Evolutionary conservation across 2,888 invertebrate species (phyloP), one percentile per base, ranked within the genome.

Genomic region (Hypomecis punctinalis): DNA sequence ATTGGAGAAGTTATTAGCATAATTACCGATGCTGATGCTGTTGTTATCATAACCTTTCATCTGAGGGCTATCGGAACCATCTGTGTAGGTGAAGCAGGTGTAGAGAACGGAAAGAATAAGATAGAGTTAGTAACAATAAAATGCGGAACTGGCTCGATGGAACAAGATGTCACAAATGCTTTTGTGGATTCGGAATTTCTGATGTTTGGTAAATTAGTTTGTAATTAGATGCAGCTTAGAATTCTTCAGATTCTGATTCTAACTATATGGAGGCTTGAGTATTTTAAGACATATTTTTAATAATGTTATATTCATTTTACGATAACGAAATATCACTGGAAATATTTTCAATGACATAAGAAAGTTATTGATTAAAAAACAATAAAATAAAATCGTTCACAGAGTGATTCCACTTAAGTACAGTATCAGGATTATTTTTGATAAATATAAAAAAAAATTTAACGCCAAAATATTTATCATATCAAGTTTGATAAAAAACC

Each of bases 21-120:
- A 73, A 73, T 71, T 61, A 66, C 60, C 36, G 49, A 54, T 59
- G 58, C 49, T 68, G 70, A 67, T 66, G 67, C 66, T 61, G 68
- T 57, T 68, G 67, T 70, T 72, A 72, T 72, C 72, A 66, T 60
- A 63, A 71, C 66, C 64, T 70, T 70, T 71, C 71, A 70, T 71
- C 71, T 60, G 11, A 49, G 10, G 46, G 52, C 36, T 65, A 61
- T 60, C 57, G 51, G 58, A 33, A 45, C 49, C 48, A 66, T 66
- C 65, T 57, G 61, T 57, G 65, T 57, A 61, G 65, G 65, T 52
- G 61, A 23, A 49, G 55, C 64, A 64, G 46, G 64, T 64, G 64
- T 49, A 5, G 23, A 42, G 43, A 35, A 54, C 43, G 36, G 53
- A 54, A 45, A 54, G 39, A 40, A 33, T 47, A n/a, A 56, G 47